Evolutionary conservation across 2,797 vertebrate species (phyloP).

Genomic region (Trematomus bernacchii): DNA sequence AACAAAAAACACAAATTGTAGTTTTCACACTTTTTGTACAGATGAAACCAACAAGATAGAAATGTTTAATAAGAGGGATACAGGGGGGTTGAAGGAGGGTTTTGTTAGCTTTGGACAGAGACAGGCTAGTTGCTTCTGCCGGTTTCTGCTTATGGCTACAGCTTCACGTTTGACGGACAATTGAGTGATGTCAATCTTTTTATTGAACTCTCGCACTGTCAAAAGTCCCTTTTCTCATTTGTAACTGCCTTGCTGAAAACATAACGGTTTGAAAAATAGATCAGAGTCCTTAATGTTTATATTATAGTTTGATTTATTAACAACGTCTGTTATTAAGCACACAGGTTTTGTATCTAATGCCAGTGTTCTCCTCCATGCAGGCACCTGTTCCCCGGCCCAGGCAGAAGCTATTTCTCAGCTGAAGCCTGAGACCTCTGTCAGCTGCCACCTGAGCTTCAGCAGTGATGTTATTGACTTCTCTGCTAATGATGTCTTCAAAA

Average conservation of each 20-base stretch:
- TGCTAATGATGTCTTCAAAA: constrained; percentile 86
- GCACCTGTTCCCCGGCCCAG: constrained; percentile 89
- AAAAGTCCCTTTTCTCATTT: background rate
- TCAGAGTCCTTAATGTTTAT: background rate
- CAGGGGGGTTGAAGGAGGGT: background rate
- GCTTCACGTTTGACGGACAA: background rate
- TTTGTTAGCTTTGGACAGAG: background rate
- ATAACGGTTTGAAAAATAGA: background rate
- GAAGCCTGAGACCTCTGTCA: constrained; percentile 87
- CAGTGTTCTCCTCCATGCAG: constrained; percentile 70
- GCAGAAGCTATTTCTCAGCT: constrained; percentile 84
- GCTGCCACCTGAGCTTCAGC: constrained; percentile 90
- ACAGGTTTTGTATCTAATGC: background rate
- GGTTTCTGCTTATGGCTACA: background rate
- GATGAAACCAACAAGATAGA: background rate
- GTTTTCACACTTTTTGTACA: background rate
- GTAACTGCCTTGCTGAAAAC: background rate
- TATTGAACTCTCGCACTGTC: background rate
- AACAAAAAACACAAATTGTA: background rate
- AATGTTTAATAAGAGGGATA: background rate
- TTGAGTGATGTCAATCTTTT: background rate
- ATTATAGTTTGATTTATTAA: background rate
- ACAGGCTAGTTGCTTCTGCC: background rate
- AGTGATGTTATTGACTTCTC: constrained; percentile 86
- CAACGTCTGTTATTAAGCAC: constrained; percentile 3